Percentiles rank a stretch among this genome's conserved stretches.
Conservation (phyloP, 2,113 vertebrate species). For the Desmodus rotundus region DNA sequence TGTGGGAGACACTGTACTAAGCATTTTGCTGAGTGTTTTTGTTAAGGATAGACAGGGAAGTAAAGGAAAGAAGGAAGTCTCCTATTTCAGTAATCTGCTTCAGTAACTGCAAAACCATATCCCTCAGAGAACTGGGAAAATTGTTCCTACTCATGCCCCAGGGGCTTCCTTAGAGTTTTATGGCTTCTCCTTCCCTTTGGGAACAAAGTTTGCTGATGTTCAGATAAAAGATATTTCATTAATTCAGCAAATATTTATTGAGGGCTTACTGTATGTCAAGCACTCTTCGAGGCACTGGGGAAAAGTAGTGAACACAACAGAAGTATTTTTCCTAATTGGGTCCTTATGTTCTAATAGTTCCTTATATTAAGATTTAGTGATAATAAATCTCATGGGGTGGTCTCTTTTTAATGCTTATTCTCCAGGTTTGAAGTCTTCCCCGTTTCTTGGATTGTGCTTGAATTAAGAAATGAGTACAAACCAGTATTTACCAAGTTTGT, state of each 20-base stretch:
- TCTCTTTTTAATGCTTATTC: neutral
- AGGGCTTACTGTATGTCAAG: neutral
- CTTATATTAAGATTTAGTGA: neutral
- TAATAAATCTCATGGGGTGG: neutral
- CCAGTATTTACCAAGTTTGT: neutral
- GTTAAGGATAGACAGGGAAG: neutral
- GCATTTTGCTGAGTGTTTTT: neutral
- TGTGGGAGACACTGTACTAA: neutral
- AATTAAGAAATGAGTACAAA: neutral
- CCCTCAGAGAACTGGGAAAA: neutral
- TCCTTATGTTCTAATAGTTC: neutral
- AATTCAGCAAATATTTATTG: neutral
- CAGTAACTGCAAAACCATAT: neutral
- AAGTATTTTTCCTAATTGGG: neutral
- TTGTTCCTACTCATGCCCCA: too few relatives aligned
- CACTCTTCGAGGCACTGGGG: neutral
- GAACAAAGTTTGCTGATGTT: slow-evolving; percentile 4
- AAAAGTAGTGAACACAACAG: neutral
- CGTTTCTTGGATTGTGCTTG: neutral
- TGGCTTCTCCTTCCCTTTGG: neutral
- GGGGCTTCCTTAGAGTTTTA: neutral
- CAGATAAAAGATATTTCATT: neutral
- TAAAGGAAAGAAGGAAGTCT: neutral
- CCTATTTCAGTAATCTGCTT: neutral
- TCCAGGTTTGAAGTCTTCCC: neutral